Base-by-base conservation (phyloP, 2,888 invertebrate genomes). In the Danaus chrysippus region DNA sequence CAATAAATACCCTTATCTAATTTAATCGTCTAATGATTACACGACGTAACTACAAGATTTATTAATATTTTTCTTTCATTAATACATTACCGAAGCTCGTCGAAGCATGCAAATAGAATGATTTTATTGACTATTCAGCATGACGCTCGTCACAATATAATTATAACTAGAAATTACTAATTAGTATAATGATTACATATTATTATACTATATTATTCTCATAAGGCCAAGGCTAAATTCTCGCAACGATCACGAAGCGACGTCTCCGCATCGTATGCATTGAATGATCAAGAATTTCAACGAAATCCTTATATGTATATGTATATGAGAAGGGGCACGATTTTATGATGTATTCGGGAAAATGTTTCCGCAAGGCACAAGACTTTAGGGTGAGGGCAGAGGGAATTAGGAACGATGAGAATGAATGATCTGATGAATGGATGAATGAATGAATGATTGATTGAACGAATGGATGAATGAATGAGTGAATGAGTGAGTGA, bases 141-240 rank as follows among this genome's bases (percentile, higher is more conserved):
- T 75, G 85, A 86, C 87, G 84, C 83, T 75, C 72, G 79, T 76
- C 86, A 81, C 87, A 86, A 76, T 76, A 75, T 79, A 76, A 76
- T 80, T 83, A 75, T 68, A 73, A 78, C 79, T 82, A 85, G 77
- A 84, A 84, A 82, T 78, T 76, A 34, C 23, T 34, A 74, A 78
- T 77, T 49, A 83, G 82, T 83, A 84, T 83, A 85, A 83, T 86
- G 86, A 88, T 89, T 90, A 90, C 81, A 89, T 85, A 87, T 84
- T 86, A 80, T 86, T 84, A 84, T 34, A 34, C 23, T 34, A 34
- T 86, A 86, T 84, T 84, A 89, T 86, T 91, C 83, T 91, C 89
- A 91, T 91, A 91, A 91, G 90, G 90, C 90, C 90, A 90, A 90
- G 90, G 88, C 90, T 91, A 90, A 91, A 91, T 91, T 91, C 90